Evolutionary conservation across 1,140 invertebrate species (phyloP), one percentile per base, ranked within the genome.

Genomic region (Macrobrachium nipponense): DNA sequence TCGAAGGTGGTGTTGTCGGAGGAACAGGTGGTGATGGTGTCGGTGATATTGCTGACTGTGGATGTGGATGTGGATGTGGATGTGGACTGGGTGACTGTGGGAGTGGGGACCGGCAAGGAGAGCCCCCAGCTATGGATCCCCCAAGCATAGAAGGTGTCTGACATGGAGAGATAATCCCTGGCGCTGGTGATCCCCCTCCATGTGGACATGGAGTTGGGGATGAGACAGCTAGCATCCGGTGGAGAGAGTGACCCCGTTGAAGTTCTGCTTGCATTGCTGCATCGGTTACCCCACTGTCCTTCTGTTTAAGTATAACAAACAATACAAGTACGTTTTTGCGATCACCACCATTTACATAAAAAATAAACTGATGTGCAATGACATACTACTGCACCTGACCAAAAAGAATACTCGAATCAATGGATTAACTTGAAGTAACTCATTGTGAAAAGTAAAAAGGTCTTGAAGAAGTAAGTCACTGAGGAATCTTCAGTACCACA

Each of bases 261-360:
- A 86, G 76, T 66, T 86, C 83, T 62, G 83, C 83, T 75, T 86
- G 83, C 17, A 62, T 80, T 62, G 83, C 83, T 73, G 83, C 76
- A 80, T 86, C 83, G 36, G 83, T 86, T 68, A 86, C 76, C 60
- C 83, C 83, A 36, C 83, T 86, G 83, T 86, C 73, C 83, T 86
- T 86, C 83, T 86, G 77, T 70, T 82, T 70, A 73, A 51, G 15
- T 18, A 82, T 20, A 68, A 82, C 51, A 58, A 60, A 59, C 20
- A 17, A 72, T 36, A 8, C 2, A 23, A 17, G 36, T 23, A 8
- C n/a, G 14, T 12, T 23, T 72, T 36, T 36, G 27, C 68, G n/a
- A 72, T 23, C 14, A 72, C 7, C 14, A 20, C 14, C 15, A 72
- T 72, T 36, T 8, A 14, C 68, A 72, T 18, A n/a, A 14, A 72